Base-by-base conservation (phyloP, 2,113 vertebrate genomes). In the Eurystomus gularis region DNA sequence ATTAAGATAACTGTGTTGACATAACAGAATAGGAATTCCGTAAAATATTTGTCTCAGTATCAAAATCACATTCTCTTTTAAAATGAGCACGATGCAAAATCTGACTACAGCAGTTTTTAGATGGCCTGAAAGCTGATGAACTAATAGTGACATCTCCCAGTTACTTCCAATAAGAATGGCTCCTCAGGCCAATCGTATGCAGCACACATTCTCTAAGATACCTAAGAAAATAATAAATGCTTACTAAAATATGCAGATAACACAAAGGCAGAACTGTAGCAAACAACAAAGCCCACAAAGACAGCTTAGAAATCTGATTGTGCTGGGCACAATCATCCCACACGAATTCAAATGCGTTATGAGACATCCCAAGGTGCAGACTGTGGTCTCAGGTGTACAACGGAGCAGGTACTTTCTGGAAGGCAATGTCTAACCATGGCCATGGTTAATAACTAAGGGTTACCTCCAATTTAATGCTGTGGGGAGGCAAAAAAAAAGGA, bases 1-100 rank as follows among this genome's bases (percentile, higher is more conserved):
- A 94, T 93, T 88, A 82, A 96, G 83, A 84, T 95, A 97, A 94
- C 95, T 40, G 33, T 92, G 93, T 84, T 93, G 94, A 96, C 93
- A 91, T 6, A 95, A 68, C 69, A 85, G 87, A 93, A 88, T 88
- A 49, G 72, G 51, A 93, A 91, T 91, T 92, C 88, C 82, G 84
- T 73, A 85, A 92, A 73, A 29, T 73, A 83, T 91, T 91, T 71
- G 86, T 85, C 87, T 87, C 7, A 1, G 86, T 93, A 95, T 82
- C 91, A 85, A 91, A 92, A 91, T 72, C 15, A 0, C 71, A 52
- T 96, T 94, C 95, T 86, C 92, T 92, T 93, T 82, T n/a, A 78
- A 88, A 95, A 75, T 13, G 7, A 49, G 77, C 71, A 65, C 4
- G 75, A 90, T 60, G 76, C 60, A 78, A 81, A 94, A 86, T 55